Evolutionary conservation across 2,113 vertebrate species (phyloP).

Genomic region (Thamnaconus septentrionalis): DNA sequence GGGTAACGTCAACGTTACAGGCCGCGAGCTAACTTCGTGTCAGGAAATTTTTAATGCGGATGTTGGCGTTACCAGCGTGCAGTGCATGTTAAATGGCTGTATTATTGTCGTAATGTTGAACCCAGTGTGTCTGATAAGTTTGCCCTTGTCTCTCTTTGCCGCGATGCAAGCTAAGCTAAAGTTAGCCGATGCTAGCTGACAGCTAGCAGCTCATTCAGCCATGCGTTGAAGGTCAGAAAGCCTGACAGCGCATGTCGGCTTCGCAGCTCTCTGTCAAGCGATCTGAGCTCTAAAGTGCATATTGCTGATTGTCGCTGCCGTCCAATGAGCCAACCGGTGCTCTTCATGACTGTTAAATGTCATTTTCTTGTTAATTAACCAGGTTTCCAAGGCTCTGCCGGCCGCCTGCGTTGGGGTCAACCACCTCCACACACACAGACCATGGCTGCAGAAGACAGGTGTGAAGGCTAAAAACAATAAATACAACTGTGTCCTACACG

Average conservation of each 20-base stretch:
- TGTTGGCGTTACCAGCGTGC: rapidly evolving
- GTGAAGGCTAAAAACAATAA: constrained; percentile 41
- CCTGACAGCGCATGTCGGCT: constrained; percentile 40
- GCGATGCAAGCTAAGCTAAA: constrained; percentile 20
- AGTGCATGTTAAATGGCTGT: too few species aligned
- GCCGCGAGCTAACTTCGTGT: constrained; percentile 40
- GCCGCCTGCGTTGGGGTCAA: constrained; percentile 88
- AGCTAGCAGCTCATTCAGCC: constrained; percentile 56
- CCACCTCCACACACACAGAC: constrained; percentile 86
- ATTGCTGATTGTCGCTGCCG: background rate
- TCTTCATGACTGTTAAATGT: background rate
- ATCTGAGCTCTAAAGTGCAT: background rate
- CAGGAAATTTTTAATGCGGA: background rate
- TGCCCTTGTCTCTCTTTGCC: constrained; percentile 38
- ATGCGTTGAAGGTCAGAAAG: constrained; percentile 78
- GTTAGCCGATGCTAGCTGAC: constrained; percentile 42
- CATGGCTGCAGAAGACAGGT: constrained; percentile 90
- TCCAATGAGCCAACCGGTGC: background rate
- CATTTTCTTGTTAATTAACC: constrained; percentile 8
- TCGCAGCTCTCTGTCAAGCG: background rate
- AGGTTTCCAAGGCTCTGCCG: constrained; percentile 89
- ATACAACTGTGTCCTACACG: background rate
- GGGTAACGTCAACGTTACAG: constrained; percentile 48
- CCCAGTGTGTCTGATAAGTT: background rate
- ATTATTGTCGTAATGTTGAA: background rate